phyloP scores from a whole-genome alignment of 2,888 invertebrate genomes.

The Drosophila stalkeri region DNA sequence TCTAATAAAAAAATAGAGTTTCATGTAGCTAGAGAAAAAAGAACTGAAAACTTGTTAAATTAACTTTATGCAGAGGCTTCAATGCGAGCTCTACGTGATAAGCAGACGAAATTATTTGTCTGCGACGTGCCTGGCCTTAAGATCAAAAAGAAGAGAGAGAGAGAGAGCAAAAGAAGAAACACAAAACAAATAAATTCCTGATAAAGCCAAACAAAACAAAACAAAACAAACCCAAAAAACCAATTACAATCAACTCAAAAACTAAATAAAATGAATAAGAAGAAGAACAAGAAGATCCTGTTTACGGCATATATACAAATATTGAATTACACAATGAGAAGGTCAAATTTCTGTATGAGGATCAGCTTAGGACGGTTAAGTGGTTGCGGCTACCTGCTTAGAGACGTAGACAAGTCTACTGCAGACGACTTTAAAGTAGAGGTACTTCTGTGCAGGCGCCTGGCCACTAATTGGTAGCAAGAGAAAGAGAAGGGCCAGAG shows the following conservation, averaged over 20 bases:
- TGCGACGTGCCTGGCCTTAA: conserved; percentile 66
- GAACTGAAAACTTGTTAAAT: conserved; percentile 24
- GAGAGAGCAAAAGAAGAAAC: conserved; percentile 10
- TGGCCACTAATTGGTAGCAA: conserved; percentile 51
- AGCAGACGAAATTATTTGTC: conserved; percentile 64
- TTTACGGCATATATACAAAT: conserved; percentile 60
- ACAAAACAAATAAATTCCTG: conserved; percentile 44
- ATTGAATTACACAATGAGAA: conserved; percentile 68
- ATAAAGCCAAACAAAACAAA: conserved; percentile 52
- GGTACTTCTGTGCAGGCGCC: conserved; percentile 45
- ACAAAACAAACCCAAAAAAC: conserved; percentile 49
- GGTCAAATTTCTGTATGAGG: conserved; percentile 37
- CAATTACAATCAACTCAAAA: conserved; percentile 49
- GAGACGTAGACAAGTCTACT: conserved; percentile 15
- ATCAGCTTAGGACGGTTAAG: conserved; percentile 21
- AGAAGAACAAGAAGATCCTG: conserved; percentile 65
- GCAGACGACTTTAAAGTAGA: conserved; percentile 31
- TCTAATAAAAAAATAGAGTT: conserved; percentile 16
- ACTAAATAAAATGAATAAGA: conserved; percentile 29
- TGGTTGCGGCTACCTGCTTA: conserved; percentile 48
- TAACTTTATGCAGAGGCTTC: conserved; percentile 24
- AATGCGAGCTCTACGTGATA: conserved; percentile 62
- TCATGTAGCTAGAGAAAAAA: conserved; percentile 8
- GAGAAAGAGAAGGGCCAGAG: not conserved
- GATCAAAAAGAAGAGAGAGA: conserved; percentile 17